A percentile compares a stretch with the other conserved stretches of the same genome.
phyloP scores from a whole-genome alignment of 2,888 invertebrate species.

The Melinaea marsaeus region DNA sequence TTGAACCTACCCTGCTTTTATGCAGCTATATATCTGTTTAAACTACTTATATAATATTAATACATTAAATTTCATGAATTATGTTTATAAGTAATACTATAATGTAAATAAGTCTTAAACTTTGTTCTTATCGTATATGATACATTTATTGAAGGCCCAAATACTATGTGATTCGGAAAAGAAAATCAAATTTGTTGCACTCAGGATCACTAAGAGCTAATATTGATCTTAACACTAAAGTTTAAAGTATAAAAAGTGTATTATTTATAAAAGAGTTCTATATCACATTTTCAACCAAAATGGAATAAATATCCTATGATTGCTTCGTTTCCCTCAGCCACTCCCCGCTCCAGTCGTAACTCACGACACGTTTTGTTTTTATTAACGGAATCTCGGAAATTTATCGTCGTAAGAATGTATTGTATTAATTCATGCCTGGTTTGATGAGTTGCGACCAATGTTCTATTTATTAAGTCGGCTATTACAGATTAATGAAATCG shows the following conservation, averaged over 20 bases:
- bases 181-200: no score
- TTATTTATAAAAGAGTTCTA: neutral
- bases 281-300: neutral
- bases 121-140: no score
- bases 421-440: constrained; percentile 33
- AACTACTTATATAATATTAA: no score
- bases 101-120: no score
- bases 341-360: constrained; percentile 45
- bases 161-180: no score
- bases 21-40: neutral
- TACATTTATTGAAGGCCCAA: no score
- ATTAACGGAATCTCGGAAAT: constrained; percentile 46
- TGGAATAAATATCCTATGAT: constrained; percentile 22
- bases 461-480: neutral
- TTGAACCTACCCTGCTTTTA: neutral
- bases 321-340: constrained; percentile 26
- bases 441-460: neutral
- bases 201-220: no score
- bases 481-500: no score
- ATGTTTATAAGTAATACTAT: neutral
- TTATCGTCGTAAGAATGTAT: constrained; percentile 39
- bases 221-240: neutral
- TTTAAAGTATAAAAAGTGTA: neutral
- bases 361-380: constrained; percentile 43
- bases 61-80: neutral